Percentiles rank a stretch among this genome's conserved stretches.
phyloP scores from a whole-genome alignment of 2,797 vertebrate genomes.

The Syngnathus acus region DNA sequence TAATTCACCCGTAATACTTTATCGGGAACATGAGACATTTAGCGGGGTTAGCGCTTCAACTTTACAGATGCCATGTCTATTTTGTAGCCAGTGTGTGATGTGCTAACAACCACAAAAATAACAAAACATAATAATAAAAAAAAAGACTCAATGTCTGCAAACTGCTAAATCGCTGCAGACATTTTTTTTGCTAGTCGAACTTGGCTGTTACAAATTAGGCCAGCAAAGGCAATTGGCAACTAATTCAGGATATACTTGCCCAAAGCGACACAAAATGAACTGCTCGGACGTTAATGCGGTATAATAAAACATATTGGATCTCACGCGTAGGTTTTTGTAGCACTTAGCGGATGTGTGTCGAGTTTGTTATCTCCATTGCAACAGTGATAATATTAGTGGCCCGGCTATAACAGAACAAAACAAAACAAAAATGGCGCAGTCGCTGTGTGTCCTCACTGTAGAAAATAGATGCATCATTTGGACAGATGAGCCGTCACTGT shows the following conservation, averaged over 20 bases:
- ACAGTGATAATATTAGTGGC: background rate
- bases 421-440: background rate
- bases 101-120: no score
- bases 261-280: background rate
- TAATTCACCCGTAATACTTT: background rate
- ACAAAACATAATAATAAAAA: no score
- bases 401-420: no score
- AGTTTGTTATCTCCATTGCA: background rate
- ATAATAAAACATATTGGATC: background rate
- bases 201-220: no score
- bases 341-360: background rate
- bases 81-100: no score
- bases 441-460: background rate
- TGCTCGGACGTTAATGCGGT: background rate
- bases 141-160: no score
- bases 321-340: background rate
- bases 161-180: no score
- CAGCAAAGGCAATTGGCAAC: background rate
- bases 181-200: no score
- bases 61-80: no score
- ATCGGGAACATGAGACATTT: no score
- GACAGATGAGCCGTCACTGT: conserved; percentile 9
- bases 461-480: conserved; percentile 22
- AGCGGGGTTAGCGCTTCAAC: no score
- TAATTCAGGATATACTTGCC: background rate